These are phyloP conservation scores for Aplochiton taeniatus DNA, from an alignment of 2,797 vertebrate genomes.

Conservation along the genomic window DNA sequence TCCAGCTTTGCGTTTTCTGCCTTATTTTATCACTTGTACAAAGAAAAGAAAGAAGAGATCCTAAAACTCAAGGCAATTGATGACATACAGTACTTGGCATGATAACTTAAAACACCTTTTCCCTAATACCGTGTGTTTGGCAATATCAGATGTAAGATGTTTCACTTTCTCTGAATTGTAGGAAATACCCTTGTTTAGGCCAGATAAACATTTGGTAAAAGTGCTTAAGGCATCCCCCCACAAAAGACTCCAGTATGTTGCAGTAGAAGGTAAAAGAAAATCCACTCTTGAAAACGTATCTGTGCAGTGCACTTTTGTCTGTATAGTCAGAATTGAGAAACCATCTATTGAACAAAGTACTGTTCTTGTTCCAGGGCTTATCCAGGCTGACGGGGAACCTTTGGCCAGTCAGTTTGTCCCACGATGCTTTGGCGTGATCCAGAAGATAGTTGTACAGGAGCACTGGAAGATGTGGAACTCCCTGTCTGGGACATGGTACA, in stretches of 20 bases:
- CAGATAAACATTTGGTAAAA: slow-evolving; percentile 66
- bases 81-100: neutral
- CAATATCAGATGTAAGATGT: no score
- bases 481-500: slow-evolving; percentile 61
- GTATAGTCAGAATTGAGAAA: neutral
- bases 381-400: slow-evolving; percentile 70
- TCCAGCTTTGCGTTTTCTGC: slow-evolving; percentile 70
- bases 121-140: no score
- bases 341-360: rapidly evolving
- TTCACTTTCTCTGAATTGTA: slow-evolving; percentile 22
- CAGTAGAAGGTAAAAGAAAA: slow-evolving; percentile 71
- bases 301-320: neutral
- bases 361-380: slow-evolving; percentile 55
- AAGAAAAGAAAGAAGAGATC: slow-evolving; percentile 68
- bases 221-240: slow-evolving; percentile 58
- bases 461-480: slow-evolving; percentile 71
- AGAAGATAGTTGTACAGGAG: slow-evolving; percentile 65
- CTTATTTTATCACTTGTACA: slow-evolving; percentile 68
- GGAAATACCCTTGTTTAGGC: slow-evolving; percentile 74
- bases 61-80: slow-evolving; percentile 53
- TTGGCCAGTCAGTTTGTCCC: slow-evolving; percentile 72
- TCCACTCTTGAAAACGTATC: neutral
- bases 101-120: no score
- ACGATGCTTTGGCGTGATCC: slow-evolving; percentile 70
- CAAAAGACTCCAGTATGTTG: slow-evolving; percentile 72